Evolutionary conservation across 2,888 invertebrate genomes (phyloP), one percentile per base, ranked within the genome.

Genomic region (Cybosia mesomella): DNA sequence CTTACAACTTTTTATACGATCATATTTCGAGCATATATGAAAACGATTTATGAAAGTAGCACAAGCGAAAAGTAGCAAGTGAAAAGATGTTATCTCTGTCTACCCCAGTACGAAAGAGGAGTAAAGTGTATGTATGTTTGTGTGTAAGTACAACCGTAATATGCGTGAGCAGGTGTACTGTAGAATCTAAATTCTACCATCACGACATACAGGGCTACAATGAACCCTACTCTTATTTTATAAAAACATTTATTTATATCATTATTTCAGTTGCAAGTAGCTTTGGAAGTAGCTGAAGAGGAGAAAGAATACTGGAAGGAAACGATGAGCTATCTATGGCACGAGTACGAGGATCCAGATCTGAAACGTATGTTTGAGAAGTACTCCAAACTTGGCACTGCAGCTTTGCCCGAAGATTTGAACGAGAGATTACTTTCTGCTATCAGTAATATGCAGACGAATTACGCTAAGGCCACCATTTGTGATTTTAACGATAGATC

Each of bases 391-490:
- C 93, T 98, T 13, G 98, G 98, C 0, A 95, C 96, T 1, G 96
- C 97, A 0, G 97, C 97, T 0, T 91, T 98, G n/a, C 96, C 97
- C 0, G 97, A 97, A 75, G 96, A 96, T 60, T 92, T 96, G 75
- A 96, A 96, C 76, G 95, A 95, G 62, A 95, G 96, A 59, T 91
- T 96, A 13, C 95, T 96, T 62, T 95, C 95, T 75, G 95, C 96
- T 0, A 89, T 96, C 13, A 96, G 96, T 55, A 95, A 96, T 21
- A 98, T 98, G 98, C 95, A 97, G 84, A 95, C 96, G 0, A 97
- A 96, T 21, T 98, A 97, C 85, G 96, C 97, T 0, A 98, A 96
- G 64, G 97, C 98, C 0, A 97, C 97, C 72, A 96, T 98, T 18
- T 98, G 98, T 82, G 96, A 96, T 73, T 97, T 94, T 79, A 95